Evolutionary conservation across 2,888 invertebrate genomes (phyloP).

Genomic region (Pandemis heparana): DNA sequence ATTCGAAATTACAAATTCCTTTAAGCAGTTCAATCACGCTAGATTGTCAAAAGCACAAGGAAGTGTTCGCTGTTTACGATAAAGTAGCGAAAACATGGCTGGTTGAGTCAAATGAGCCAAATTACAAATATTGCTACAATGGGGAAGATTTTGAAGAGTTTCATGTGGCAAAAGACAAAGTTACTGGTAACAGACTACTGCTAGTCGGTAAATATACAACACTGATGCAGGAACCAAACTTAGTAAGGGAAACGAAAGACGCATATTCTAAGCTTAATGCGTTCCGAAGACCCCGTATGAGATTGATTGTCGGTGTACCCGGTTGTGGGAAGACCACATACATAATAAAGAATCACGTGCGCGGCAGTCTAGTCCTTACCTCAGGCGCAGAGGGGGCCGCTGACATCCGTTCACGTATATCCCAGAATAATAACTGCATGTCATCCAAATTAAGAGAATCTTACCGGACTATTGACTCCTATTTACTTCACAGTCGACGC

Average conservation of each 20-base stretch:
- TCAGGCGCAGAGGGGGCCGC: slow-evolving; percentile 38
- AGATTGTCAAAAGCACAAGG: slow-evolving; percentile 24
- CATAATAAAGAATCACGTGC: slow-evolving; percentile 26
- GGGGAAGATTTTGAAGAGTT: slow-evolving; percentile 30
- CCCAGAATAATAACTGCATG: not conserved
- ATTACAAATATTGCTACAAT: slow-evolving; percentile 37
- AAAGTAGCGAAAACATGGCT: slow-evolving; percentile 18
- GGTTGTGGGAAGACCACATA: slow-evolving; percentile 39
- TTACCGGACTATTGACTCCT: slow-evolving; percentile 40
- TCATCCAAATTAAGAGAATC: slow-evolving; percentile 4
- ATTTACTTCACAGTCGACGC: slow-evolving; percentile 20
- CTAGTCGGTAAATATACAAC: slow-evolving; percentile 38
- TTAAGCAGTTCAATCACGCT: not conserved
- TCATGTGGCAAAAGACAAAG: not conserved
- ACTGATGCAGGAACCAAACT: slow-evolving; percentile 38
- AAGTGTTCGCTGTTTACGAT: slow-evolving; percentile 40
- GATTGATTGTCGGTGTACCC: slow-evolving; percentile 30
- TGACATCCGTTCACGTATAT: slow-evolving; percentile 35
- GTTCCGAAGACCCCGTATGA: slow-evolving; percentile 27
- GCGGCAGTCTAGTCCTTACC: slow-evolving; percentile 30
- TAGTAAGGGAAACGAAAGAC: slow-evolving; percentile 14
- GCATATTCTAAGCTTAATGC: not conserved
- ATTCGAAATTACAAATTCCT: slow-evolving; percentile 16
- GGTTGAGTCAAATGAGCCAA: slow-evolving; percentile 19
- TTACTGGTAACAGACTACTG: slow-evolving; percentile 20